phyloP scores from a whole-genome alignment of 2,113 vertebrate species.

The Lucifuga dentata region DNA sequence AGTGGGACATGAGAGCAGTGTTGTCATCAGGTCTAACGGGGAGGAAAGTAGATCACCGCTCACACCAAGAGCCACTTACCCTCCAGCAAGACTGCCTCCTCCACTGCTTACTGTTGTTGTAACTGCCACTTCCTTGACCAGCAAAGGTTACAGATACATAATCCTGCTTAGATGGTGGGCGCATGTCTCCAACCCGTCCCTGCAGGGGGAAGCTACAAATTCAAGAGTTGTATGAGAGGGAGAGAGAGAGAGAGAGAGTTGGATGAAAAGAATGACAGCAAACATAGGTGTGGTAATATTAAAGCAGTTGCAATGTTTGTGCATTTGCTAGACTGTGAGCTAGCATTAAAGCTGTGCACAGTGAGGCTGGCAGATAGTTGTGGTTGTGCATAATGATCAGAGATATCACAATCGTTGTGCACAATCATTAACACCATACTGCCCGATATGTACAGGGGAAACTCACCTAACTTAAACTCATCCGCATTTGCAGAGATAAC shows the following conservation, averaged over 20 bases:
- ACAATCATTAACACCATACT: background rate
- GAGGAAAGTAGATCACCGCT: background rate
- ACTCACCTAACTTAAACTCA: too few species aligned
- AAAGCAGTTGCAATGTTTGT: background rate
- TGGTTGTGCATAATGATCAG: background rate
- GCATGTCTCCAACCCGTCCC: conserved; percentile 77
- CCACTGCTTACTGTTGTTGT: conserved; percentile 88
- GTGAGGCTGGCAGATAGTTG: background rate
- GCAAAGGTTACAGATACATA: conserved; percentile 88
- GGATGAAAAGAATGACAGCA: background rate
- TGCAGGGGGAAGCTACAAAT: conserved; percentile 39
- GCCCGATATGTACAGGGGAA: background rate
- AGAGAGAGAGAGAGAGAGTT: background rate
- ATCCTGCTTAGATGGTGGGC: conserved; percentile 82
- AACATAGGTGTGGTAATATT: background rate
- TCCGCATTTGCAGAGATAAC: too few species aligned
- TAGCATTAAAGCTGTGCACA: too few species aligned
- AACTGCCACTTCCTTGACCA: conserved; percentile 73
- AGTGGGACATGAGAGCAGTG: background rate
- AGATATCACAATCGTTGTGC: too few species aligned
- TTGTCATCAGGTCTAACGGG: background rate
- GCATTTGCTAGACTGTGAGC: background rate
- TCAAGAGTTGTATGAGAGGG: background rate
- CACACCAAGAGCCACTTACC: conserved; percentile 77
- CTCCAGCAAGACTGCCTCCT: conserved; percentile 91